Percentiles rank a stretch among this genome's conserved stretches.
Conservation (phyloP, 2,797 vertebrate genomes). For the Sebastes taczanowskii region DNA sequence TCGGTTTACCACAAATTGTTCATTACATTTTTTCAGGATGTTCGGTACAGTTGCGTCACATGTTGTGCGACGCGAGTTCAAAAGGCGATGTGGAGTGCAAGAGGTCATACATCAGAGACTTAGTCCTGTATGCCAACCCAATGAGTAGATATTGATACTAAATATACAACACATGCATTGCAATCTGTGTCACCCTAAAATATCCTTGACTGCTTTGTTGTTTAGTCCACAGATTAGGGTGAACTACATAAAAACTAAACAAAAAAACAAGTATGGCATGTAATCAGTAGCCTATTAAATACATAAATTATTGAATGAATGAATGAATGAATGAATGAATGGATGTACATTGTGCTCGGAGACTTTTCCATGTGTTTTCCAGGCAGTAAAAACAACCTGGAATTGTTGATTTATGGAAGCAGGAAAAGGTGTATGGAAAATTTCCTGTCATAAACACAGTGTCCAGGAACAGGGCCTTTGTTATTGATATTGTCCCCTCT, state of each 20-base stretch:
- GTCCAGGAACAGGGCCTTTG: not conserved
- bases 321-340: not conserved
- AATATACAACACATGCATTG: not conserved
- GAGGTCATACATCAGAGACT: not conserved
- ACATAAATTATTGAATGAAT: not conserved
- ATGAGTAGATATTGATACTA: not conserved
- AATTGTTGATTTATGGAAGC: not conserved
- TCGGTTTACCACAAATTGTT: slow-evolving; percentile 12
- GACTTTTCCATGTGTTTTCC: not conserved
- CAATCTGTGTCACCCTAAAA: not conserved
- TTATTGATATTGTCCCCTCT: not conserved
- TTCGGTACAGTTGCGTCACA: slow-evolving; percentile 1
- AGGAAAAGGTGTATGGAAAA: slow-evolving; percentile 42
- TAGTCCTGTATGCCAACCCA: not conserved
- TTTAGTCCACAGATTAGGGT: not conserved
- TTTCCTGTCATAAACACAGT: slow-evolving; percentile 32
- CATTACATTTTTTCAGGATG: slow-evolving; percentile 8
- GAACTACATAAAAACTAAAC: not conserved
- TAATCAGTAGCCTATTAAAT: not conserved
- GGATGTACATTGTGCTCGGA: not conserved
- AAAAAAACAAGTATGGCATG: not conserved
- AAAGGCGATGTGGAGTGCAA: slow-evolving; percentile 2
- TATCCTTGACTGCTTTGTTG: not conserved
- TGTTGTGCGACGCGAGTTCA: not conserved
- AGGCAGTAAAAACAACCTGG: slow-evolving; percentile 18